A percentile compares a stretch with the other conserved stretches of the same genome.
Evolutionary conservation across 2,113 vertebrate genomes (phyloP).

Genomic region (Eurypyga helias): DNA sequence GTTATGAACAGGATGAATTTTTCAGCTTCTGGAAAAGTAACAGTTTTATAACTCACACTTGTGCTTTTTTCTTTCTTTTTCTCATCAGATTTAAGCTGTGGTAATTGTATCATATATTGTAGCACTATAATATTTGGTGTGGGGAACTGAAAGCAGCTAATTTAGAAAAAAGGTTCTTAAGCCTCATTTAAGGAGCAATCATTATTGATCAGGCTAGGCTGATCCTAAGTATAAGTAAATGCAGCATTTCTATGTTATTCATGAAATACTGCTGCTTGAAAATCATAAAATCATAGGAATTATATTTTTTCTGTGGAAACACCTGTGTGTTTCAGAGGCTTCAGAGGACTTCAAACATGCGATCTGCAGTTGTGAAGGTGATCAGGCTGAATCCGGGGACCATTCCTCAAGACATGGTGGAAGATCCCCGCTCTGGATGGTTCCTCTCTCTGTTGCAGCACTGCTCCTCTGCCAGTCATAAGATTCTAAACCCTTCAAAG

Average conservation of each 20-base stretch:
- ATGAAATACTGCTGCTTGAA: neutral
- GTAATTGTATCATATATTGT: neutral
- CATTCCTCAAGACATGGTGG: neutral
- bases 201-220: neutral
- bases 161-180: neutral
- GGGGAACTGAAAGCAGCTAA: neutral
- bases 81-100: neutral
- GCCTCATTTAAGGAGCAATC: neutral
- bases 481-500: neutral
- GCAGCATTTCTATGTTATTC: neutral
- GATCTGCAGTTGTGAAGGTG: neutral
- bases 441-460: neutral
- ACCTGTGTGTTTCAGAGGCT: neutral
- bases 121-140: neutral
- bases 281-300: neutral
- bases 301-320: neutral
- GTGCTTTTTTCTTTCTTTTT: neutral
- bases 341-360: neutral
- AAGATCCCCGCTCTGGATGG: neutral
- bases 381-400: neutral
- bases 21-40: neutral
- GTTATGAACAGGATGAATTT: neutral
- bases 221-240: neutral
- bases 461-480: neutral
- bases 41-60: neutral